phyloP scores from a whole-genome alignment of 2,888 invertebrate genomes.

The Bombyx huttoni region DNA sequence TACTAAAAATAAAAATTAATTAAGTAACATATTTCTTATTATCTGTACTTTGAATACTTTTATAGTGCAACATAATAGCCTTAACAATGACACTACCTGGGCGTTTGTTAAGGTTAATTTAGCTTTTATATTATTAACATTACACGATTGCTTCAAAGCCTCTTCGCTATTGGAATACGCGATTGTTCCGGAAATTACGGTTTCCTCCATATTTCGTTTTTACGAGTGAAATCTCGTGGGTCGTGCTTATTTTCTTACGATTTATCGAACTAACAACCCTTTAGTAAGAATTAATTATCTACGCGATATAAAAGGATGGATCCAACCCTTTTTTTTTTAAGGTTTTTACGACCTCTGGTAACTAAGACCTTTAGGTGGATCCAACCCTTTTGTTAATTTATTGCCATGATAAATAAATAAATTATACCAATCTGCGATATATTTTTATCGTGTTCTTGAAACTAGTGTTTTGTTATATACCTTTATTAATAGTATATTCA shows the following conservation, averaged over 20 bases:
- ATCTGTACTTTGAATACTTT: background rate
- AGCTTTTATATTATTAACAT: conserved; percentile 25
- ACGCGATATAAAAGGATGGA: background rate
- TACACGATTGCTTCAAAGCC: conserved; percentile 8
- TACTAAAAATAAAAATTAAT: background rate
- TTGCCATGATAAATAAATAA: too few relatives aligned
- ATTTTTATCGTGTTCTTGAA: too few relatives aligned
- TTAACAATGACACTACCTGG: conserved; percentile 25
- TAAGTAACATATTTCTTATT: too few relatives aligned
- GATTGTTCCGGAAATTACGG: conserved; percentile 30
- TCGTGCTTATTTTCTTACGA: too few relatives aligned
- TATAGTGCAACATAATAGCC: background rate
- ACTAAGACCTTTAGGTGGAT: too few relatives aligned
- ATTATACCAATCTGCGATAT: too few relatives aligned
- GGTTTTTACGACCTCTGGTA: too few relatives aligned
- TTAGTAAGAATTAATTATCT: background rate
- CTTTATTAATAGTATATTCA: too few relatives aligned
- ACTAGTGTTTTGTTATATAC: too few relatives aligned
- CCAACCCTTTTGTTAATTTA: too few relatives aligned
- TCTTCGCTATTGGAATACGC: conserved; percentile 21
- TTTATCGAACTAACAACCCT: conserved; percentile 7
- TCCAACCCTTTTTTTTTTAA: conserved; percentile 2
- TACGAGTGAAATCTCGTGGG: too few relatives aligned
- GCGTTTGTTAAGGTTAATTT: conserved; percentile 34
- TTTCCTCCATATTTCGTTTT: conserved; percentile 21